Conservation (phyloP, 2,113 vertebrate species). For the Verasper variegatus region DNA sequence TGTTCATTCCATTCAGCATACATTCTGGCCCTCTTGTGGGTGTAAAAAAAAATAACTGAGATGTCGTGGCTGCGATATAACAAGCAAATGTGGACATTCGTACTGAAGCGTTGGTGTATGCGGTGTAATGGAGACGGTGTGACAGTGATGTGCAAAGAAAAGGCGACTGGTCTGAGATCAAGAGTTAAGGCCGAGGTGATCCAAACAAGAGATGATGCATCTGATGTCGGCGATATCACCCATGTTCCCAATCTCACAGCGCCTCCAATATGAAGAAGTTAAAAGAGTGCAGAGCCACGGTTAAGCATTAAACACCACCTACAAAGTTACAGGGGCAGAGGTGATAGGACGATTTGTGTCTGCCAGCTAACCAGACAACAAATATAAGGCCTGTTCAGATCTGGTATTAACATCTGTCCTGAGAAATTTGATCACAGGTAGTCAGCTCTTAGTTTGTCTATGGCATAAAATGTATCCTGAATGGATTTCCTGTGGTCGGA, state of each 20-base stretch:
- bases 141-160: constrained; percentile 64
- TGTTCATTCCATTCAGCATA: constrained; percentile 85
- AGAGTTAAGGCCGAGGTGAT: constrained; percentile 87
- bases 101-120: not conserved
- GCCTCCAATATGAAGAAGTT: constrained; percentile 35
- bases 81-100: constrained; percentile 47
- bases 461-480: too few relatives aligned
- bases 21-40: constrained; percentile 88
- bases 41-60: constrained; percentile 41
- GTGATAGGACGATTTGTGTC: not conserved
- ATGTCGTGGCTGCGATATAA: constrained; percentile 35
- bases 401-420: too few relatives aligned
- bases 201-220: constrained; percentile 71
- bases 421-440: too few relatives aligned
- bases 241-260: constrained; percentile 69
- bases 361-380: not conserved
- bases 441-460: too few relatives aligned
- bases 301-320: constrained; percentile 61
- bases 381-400: too few relatives aligned
- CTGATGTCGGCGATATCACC: constrained; percentile 63
- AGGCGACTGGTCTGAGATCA: constrained; percentile 70
- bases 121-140: not conserved
- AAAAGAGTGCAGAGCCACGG: constrained; percentile 24
- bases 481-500: too few relatives aligned
- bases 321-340: constrained; percentile 1